These are phyloP conservation scores for Lophura nycthemera DNA, from an alignment of 2,113 vertebrate species.

Conservation along the genomic window DNA sequence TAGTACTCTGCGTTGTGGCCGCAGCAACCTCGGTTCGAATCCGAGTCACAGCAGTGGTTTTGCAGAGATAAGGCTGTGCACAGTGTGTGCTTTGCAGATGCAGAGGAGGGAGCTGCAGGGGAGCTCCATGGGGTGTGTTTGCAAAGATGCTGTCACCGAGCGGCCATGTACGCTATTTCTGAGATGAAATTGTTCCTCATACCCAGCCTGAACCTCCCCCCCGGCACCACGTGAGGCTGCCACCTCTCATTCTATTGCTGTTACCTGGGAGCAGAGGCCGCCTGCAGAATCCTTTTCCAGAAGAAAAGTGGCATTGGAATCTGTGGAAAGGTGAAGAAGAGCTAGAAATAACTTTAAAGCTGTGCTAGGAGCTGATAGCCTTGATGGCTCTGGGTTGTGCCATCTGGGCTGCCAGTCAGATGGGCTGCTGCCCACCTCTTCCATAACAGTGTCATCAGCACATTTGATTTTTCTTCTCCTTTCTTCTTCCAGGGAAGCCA, in stretches of 20 bases:
- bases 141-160: too few relatives aligned
- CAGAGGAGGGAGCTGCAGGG: neutral
- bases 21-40: conserved; percentile 86
- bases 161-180: too few relatives aligned
- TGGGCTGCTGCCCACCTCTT: neutral
- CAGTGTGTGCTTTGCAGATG: neutral
- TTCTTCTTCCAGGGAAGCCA: neutral
- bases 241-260: too few relatives aligned
- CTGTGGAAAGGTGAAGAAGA: neutral
- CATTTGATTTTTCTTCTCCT: conserved; percentile 24
- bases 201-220: too few relatives aligned
- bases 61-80: neutral
- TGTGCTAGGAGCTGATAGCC: neutral
- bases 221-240: too few relatives aligned
- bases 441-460: neutral
- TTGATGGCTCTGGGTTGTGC: neutral
- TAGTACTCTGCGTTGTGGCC: conserved; percentile 77
- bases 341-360: neutral
- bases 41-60: conserved; percentile 50
- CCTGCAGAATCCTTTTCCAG: neutral
- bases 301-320: neutral
- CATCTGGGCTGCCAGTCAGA: neutral
- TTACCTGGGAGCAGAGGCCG: neutral
- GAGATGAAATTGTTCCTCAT: too few relatives aligned
- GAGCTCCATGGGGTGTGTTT: neutral